Evolutionary conservation across 2,888 invertebrate genomes (phyloP), one percentile per base, ranked within the genome.

Genomic region (Melangyna quadrimaculata): DNA sequence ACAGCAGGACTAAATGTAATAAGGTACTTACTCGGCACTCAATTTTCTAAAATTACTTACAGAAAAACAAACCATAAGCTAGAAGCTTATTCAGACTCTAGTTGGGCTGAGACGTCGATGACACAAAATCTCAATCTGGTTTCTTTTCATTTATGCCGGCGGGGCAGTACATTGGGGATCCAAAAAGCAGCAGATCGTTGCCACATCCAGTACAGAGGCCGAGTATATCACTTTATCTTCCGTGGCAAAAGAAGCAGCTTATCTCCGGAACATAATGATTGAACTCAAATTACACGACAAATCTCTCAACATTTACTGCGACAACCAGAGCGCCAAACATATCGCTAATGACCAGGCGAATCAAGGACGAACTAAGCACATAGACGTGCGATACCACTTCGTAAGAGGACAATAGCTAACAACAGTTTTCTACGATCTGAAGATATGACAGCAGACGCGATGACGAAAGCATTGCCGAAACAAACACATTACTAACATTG

Each of bases 281-380:
- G n/a, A n/a, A n/a, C n/a, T n/a, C n/a, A n/a, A n/a, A n/a, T n/a
- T n/a, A n/a, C n/a, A n/a, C n/a, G n/a, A n/a, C n/a, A n/a, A n/a
- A n/a, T n/a, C n/a, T n/a, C 12, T 77, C 0, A 45, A 70, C 40
- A 32, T 78, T 1, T 63, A n/a, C 9, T 53, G 71, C n/a, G 61
- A 70, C 29, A 70, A 22, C 22, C 71, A 71, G 61, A 78, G 70
- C 14, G 78, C 63, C 19, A 61, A 45, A 27, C 55, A 63, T 19
- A 65, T 71, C 7, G 55, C n/a, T 14, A 10, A 59, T 24, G 48
- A 48, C 48, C 48, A 24, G 22, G 22, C 22, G 3, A 53, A 53
- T 8, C 53, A 53, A 14, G 53, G 53, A 53, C 27, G 65, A 12
- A 74, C 61, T 1, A 73, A 73, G n/a, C 74, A 74, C 22, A 65